Evolutionary conservation across 2,888 invertebrate genomes (phyloP).

Genomic region (Corbicula japonica): DNA sequence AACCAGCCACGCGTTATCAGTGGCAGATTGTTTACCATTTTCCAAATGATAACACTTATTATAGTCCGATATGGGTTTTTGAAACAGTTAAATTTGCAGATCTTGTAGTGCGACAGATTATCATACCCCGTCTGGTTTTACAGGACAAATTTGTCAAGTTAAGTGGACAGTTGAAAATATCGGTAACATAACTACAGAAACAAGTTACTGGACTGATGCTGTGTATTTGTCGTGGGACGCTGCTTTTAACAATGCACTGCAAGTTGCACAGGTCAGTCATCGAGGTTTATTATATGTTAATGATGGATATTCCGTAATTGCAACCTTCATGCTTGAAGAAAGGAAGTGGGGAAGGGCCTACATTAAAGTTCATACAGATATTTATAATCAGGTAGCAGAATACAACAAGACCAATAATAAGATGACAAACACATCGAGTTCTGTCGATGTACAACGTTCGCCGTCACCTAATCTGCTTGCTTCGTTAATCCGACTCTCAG

Average conservation of each 20-base stretch:
- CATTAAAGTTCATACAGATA: constrained; percentile 27
- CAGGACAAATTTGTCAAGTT: constrained; percentile 35
- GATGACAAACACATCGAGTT: background rate
- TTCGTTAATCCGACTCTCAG: constrained; percentile 12
- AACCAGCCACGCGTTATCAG: constrained; percentile 37
- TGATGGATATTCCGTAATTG: constrained; percentile 36
- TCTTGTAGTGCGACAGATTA: constrained; percentile 21
- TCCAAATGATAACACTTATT: constrained; percentile 26
- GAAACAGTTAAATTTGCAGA: constrained; percentile 42
- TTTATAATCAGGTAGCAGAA: constrained; percentile 7
- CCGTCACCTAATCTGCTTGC: constrained; percentile 55
- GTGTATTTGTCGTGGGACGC: constrained; percentile 30
- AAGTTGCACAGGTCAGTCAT: background rate
- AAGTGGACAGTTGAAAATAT: constrained; percentile 50
- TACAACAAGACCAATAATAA: constrained; percentile 27
- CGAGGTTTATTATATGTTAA: constrained; percentile 20
- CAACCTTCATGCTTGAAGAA: constrained; percentile 24
- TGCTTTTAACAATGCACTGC: background rate
- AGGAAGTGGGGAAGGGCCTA: constrained; percentile 22
- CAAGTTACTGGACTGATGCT: constrained; percentile 29
- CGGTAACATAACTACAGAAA: constrained; percentile 28
- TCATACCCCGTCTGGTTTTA: constrained; percentile 34
- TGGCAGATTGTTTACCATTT: constrained; percentile 53
- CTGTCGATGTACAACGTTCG: constrained; percentile 38
- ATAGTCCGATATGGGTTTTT: constrained; percentile 51